phyloP scores from a whole-genome alignment of 2,888 invertebrate species.

The Thymelicus sylvestris region DNA sequence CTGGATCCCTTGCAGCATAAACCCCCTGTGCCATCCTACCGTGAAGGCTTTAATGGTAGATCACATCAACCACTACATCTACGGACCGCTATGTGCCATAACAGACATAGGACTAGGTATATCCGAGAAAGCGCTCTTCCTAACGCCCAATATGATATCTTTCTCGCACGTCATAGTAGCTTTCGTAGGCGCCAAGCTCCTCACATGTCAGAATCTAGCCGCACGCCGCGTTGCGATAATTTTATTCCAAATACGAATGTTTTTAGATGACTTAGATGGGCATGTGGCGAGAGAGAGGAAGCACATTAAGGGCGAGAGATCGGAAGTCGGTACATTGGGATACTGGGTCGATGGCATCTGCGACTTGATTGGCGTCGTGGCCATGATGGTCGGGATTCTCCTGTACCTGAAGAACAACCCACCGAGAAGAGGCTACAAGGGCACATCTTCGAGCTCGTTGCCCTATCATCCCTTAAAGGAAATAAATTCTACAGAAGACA shows the following conservation, averaged over 20 bases:
- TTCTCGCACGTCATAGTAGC: slow-evolving; percentile 91
- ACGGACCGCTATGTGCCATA: slow-evolving; percentile 91
- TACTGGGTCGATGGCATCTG: slow-evolving; percentile 94
- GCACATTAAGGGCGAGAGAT: slow-evolving; percentile 90
- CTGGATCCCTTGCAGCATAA: slow-evolving; percentile 88
- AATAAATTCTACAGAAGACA: slow-evolving; percentile 71
- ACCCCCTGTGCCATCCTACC: slow-evolving; percentile 91
- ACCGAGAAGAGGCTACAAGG: slow-evolving; percentile 88
- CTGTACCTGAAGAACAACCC: slow-evolving; percentile 89
- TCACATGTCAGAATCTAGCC: slow-evolving; percentile 89
- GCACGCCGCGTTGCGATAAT: slow-evolving; percentile 90
- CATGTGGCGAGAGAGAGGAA: slow-evolving; percentile 92
- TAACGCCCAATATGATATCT: slow-evolving; percentile 94
- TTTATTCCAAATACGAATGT: slow-evolving; percentile 92
- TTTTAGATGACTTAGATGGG: slow-evolving; percentile 94
- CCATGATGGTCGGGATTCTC: slow-evolving; percentile 88
- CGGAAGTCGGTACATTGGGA: slow-evolving; percentile 92
- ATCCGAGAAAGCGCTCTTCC: slow-evolving; percentile 82
- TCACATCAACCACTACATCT: slow-evolving; percentile 92
- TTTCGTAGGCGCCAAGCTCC: slow-evolving; percentile 88
- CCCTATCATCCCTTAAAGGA: slow-evolving; percentile 78
- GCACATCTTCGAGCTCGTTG: slow-evolving; percentile 86
- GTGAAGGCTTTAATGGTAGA: slow-evolving; percentile 93
- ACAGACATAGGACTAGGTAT: slow-evolving; percentile 88
- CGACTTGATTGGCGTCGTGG: slow-evolving; percentile 90